phyloP scores from a whole-genome alignment of 2,888 invertebrate species.

The Leptinotarsa haldemani region DNA sequence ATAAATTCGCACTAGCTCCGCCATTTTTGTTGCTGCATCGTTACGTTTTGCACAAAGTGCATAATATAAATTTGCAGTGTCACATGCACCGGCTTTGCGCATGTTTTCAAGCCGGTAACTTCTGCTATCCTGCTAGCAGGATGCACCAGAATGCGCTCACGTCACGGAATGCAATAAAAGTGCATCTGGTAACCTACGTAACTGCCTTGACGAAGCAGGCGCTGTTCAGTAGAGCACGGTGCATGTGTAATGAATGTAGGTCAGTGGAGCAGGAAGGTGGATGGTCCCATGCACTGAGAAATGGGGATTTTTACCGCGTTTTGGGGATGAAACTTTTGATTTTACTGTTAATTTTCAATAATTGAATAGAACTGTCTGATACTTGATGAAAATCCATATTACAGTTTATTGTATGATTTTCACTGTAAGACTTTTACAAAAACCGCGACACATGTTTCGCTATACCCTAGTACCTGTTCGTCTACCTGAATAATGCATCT shows the following conservation, averaged over 20 bases:
- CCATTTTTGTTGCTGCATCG: constrained; percentile 31
- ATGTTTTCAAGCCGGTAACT: constrained; percentile 51
- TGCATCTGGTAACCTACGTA: constrained; percentile 35
- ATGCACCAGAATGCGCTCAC: constrained; percentile 58
- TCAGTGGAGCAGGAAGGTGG: constrained; percentile 1
- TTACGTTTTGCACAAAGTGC: constrained; percentile 26
- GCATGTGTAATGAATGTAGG: constrained; percentile 8
- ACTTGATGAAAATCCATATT: too few species aligned
- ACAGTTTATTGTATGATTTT: too few species aligned
- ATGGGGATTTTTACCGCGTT: neutral
- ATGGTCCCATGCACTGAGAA: neutral
- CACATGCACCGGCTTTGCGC: constrained; percentile 45
- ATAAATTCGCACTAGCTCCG: constrained; percentile 26
- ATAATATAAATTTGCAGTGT: constrained; percentile 26
- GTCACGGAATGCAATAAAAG: constrained; percentile 56
- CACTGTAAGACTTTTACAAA: too few species aligned
- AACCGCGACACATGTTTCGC: too few species aligned
- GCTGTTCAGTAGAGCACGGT: constrained; percentile 25
- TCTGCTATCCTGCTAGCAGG: constrained; percentile 59
- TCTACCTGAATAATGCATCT: too few species aligned
- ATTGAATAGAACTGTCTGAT: too few species aligned
- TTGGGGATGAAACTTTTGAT: neutral
- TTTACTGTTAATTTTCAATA: neutral
- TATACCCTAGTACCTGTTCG: too few species aligned
- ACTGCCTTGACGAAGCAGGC: constrained; percentile 30